Evolutionary conservation across 2,888 invertebrate genomes (phyloP), one percentile per base, ranked within the genome.

Genomic region (Erebia ligea): DNA sequence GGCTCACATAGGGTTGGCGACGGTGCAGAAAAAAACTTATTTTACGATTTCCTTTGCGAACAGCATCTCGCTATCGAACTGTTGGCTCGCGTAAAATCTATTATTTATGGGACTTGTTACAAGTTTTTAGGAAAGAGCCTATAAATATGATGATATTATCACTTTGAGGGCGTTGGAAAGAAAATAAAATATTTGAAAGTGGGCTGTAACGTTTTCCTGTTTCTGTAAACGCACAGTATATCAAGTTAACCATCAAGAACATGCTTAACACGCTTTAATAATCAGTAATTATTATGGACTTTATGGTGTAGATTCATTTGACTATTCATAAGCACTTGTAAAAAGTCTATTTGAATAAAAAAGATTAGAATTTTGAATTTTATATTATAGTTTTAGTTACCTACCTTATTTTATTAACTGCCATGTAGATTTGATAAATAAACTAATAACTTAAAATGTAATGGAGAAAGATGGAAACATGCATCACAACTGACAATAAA

Each of bases 1-100:
- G 73, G 74, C 76, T 73, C 63, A 66, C 69, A 75, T 76, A 76
- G 77, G 77, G 80, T 77, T 81, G 85, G 84, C 86, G 87, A 77
- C 83, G 81, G 81, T 83, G 86, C 81, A 87, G 83, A 89, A 86
- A 90, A 92, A 90, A 92, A 91, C 86, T 90, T 92, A 88, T 90
- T 91, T 91, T 90, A 92, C 90, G 90, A 91, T 91, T 92, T 93
- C 92, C 92, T 86, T 86, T 89, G 76, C 75, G 80, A 81, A 82
- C 83, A 84, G 80, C 83, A 84, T 86, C 80, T 81, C 80, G 80
- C 80, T 82, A 83, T 86, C 79, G 88, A 87, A 87, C 84, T 84
- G 85, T 84, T 89, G 81, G 79, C 78, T 78, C 80, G 86, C 82
- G 84, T 83, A 84, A 89, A 87, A 91, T 87, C 78, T 84, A 80